Percentiles rank a stretch among this genome's conserved stretches.
phyloP scores from a whole-genome alignment of 2,113 vertebrate genomes.

The Copsychus sechellarum region DNA sequence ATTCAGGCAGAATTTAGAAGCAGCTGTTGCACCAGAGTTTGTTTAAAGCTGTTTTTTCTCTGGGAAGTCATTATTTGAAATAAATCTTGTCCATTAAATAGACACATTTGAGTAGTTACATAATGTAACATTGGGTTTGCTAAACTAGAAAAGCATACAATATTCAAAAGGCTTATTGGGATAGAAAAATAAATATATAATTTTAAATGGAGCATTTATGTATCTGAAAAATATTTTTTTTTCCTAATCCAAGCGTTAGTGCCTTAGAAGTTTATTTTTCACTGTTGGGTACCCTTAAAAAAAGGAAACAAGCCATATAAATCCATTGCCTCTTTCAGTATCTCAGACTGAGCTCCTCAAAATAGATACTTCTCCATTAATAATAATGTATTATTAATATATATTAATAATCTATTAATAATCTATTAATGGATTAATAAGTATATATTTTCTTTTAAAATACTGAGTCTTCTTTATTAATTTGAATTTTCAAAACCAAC shows the following conservation, averaged over 20 bases:
- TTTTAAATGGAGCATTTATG: not conserved
- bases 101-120: not conserved
- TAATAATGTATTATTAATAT: too few species aligned
- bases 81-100: slow-evolving; percentile 23
- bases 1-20: not conserved
- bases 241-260: not conserved
- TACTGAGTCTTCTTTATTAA: not conserved
- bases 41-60: slow-evolving; percentile 2
- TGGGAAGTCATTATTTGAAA: not conserved
- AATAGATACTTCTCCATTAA: not conserved
- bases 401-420: too few species aligned
- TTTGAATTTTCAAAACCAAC: not conserved
- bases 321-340: not conserved
- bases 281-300: not conserved
- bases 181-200: not conserved
- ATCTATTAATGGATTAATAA: not conserved
- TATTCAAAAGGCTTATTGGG: slow-evolving; percentile 14
- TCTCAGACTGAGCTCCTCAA: not conserved
- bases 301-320: not conserved
- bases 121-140: not conserved
- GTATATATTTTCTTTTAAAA: not conserved
- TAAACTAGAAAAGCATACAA: not conserved
- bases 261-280: not conserved
- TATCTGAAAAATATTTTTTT: not conserved
- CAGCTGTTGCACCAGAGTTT: not conserved